Evolutionary conservation across 2,888 invertebrate species (phyloP), one percentile per base, ranked within the genome.

Genomic region (Tortrix viridana): DNA sequence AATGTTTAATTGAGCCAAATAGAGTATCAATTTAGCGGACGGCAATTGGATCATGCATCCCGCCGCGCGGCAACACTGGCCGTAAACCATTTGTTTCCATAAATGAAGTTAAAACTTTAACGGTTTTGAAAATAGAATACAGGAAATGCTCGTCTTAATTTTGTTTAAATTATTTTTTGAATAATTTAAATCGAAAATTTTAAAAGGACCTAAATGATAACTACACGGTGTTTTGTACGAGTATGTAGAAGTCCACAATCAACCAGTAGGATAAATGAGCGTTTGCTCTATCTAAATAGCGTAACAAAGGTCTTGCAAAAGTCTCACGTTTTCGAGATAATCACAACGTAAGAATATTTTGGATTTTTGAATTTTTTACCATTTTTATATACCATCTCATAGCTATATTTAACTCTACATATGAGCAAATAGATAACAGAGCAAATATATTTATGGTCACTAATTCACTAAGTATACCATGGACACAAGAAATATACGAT

Each of bases 1-100:
- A 89, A 88, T 86, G 86, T 81, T 88, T 88, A 91, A 90, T 91
- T 89, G 90, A 88, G 81, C 87, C 85, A 88, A 90, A 90, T 89
- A 87, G 89, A 88, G 88, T 88, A 88, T 87, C 88, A 89, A 89
- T 89, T 89, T 88, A 89, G 88, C 84, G 81, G 78, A 84, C 84
- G 79, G 72, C 89, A 89, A 89, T 89, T 88, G 88, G 87, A 88
- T 89, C 89, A 86, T 85, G 86, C 84, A 80, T 81, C 83, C 81
- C 79, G 78, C 75, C 61, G 61, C 60, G 48, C 55, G 18, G 44
- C 16, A 53, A n/a, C 20, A 41, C 41, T 53, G 53, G 53, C 53
- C 53, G 53, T 53, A 53, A 53, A 53, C 53, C 41, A 53, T 53
- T 53, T 53, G 53, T 53, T 53, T 41, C 38, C 38, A 53, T 53